phyloP scores from a whole-genome alignment of 2,888 invertebrate genomes.

The Leptopilina drosophilae region DNA sequence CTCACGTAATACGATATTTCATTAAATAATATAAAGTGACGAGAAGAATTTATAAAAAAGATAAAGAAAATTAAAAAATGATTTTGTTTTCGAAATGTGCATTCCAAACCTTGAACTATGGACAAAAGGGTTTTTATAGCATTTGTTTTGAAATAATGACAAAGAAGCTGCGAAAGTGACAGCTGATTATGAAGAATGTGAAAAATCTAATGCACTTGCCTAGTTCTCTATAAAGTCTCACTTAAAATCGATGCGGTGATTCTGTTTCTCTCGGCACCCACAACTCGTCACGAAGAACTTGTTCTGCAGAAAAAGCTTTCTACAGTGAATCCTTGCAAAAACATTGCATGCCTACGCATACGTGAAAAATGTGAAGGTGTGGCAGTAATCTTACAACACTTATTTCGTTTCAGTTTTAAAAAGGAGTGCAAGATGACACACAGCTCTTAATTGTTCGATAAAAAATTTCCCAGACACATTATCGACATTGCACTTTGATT shows the following conservation, averaged over 20 bases:
- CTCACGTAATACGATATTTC: neutral
- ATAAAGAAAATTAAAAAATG: neutral
- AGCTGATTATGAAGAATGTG: slow-evolving; percentile 35
- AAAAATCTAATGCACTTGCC: slow-evolving; percentile 26
- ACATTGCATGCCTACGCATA: slow-evolving; percentile 31
- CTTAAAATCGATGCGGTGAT: neutral
- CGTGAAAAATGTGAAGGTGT: slow-evolving; percentile 36
- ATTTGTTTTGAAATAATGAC: neutral
- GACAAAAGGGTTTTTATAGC: neutral
- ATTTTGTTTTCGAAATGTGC: neutral
- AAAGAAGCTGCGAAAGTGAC: slow-evolving; percentile 24
- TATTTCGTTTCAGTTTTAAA: neutral
- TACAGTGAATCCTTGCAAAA: slow-evolving; percentile 28
- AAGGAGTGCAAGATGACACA: slow-evolving; percentile 23
- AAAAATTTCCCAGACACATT: neutral
- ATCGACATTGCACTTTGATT: neutral
- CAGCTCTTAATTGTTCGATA: neutral
- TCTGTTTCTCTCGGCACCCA: slow-evolving; percentile 5
- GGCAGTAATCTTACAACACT: slow-evolving; percentile 22
- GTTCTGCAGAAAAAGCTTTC: slow-evolving; percentile 26
- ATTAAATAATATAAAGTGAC: neutral
- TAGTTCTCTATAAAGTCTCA: neutral
- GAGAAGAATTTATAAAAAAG: neutral
- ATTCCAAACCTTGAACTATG: neutral
- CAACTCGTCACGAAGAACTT: slow-evolving; percentile 28